A percentile compares a stretch with the other conserved stretches of the same genome.
phyloP scores from a whole-genome alignment of 2,797 vertebrate species.

The Spheniscus humboldti region DNA sequence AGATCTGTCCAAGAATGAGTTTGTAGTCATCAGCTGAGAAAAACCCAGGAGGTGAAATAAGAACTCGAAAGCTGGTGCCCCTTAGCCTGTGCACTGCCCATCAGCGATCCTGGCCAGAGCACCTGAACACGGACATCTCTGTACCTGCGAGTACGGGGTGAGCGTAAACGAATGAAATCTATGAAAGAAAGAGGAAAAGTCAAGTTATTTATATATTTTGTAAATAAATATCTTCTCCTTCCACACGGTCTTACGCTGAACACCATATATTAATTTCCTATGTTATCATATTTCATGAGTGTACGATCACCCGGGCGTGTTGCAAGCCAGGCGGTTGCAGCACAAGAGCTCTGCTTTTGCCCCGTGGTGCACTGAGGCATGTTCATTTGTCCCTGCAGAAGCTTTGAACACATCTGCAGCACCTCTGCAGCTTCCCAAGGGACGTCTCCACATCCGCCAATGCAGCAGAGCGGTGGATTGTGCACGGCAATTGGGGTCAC shows the following conservation, averaged over 20 bases:
- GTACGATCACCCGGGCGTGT: not conserved
- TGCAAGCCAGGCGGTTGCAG: not conserved
- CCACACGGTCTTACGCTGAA: not conserved
- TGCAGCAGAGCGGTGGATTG: not conserved
- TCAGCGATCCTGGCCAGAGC: not conserved
- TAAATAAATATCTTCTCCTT: not conserved
- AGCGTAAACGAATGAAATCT: not conserved
- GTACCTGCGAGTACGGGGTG: not conserved
- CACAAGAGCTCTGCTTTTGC: not conserved
- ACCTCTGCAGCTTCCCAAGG: not conserved
- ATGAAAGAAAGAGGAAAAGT: not conserved
- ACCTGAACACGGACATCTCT: not conserved
- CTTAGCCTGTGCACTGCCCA: not conserved
- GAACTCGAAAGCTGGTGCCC: not conserved
- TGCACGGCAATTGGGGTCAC: not conserved
- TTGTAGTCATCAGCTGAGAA: not conserved
- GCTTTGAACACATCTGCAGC: not conserved
- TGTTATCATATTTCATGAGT: not conserved
- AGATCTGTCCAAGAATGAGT: not conserved
- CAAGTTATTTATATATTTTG: not conserved
- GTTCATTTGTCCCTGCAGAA: not conserved
- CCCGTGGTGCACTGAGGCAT: rapidly evolving
- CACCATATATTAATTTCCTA: not conserved
- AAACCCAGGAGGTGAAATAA: not conserved
- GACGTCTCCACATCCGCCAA: not conserved